phyloP scores from a whole-genome alignment of 2,888 invertebrate genomes.

The Drosophila robusta region DNA sequence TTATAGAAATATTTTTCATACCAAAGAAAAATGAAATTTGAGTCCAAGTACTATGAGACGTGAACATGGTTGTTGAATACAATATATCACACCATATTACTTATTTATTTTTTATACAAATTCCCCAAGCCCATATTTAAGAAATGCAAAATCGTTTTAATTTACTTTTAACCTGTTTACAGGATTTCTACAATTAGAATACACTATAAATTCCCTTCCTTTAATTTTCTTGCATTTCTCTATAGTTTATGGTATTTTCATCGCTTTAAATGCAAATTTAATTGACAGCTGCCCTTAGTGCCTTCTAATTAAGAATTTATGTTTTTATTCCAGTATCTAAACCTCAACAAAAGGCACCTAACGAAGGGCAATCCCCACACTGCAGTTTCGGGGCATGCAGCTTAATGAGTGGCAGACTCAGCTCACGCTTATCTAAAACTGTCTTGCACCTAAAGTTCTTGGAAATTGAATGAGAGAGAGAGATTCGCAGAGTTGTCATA shows the following conservation, averaged over 20 bases:
- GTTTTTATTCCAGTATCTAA: conserved; percentile 10
- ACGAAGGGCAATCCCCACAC: conserved; percentile 18
- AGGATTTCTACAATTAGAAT: neutral
- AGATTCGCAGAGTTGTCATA: conserved; percentile 44
- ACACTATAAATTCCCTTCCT: neutral
- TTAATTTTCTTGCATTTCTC: neutral
- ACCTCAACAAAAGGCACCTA: conserved; percentile 32
- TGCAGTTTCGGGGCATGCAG: conserved; percentile 10
- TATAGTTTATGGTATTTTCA: neutral
- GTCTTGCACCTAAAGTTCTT: conserved; percentile 17
- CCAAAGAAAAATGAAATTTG: no score
- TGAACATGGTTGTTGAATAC: no score
- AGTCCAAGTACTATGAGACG: no score
- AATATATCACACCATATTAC: no score
- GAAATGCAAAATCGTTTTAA: no score
- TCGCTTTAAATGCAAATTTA: conserved; percentile 18
- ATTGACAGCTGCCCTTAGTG: conserved; percentile 38
- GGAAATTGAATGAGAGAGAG: conserved; percentile 25
- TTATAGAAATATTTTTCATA: no score
- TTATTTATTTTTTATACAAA: no score
- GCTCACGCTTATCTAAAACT: conserved; percentile 29
- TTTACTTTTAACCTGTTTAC: no score
- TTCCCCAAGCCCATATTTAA: no score
- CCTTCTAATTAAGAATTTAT: conserved; percentile 42
- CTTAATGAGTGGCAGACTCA: conserved; percentile 17